These are phyloP conservation scores for Notodonta ziczac DNA, from an alignment of 2,888 invertebrate species.

Conservation along the genomic window DNA sequence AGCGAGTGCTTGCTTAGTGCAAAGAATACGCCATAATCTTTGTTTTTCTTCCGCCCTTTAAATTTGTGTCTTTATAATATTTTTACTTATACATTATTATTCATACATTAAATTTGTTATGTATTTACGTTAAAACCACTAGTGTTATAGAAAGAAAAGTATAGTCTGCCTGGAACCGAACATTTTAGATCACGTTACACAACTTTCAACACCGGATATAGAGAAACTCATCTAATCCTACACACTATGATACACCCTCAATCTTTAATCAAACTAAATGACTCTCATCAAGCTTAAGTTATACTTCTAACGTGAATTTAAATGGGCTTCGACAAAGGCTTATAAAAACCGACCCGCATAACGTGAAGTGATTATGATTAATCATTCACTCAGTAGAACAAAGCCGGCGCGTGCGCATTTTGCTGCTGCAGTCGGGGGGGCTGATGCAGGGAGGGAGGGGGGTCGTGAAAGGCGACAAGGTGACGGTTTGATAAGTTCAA, in stretches of 20 bases:
- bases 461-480: conserved; percentile 21
- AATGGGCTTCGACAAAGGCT: neutral
- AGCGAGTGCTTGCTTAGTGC: too few species aligned
- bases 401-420: conserved; percentile 27
- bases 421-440: neutral
- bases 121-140: too few species aligned
- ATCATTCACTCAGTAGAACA: conserved; percentile 25
- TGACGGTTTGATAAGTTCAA: conserved; percentile 19
- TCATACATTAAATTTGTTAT: too few species aligned
- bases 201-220: too few species aligned
- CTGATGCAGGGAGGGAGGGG: neutral
- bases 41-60: too few species aligned
- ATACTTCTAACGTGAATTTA: neutral
- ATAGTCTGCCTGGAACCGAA: too few species aligned
- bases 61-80: too few species aligned
- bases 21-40: too few species aligned
- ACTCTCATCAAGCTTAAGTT: neutral
- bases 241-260: neutral
- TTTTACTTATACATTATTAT: too few species aligned
- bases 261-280: neutral
- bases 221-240: neutral
- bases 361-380: conserved; percentile 15
- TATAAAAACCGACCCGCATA: conserved; percentile 6
- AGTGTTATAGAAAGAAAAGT: too few species aligned
- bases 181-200: too few species aligned